Percentiles rank a stretch among this genome's conserved stretches.
Conservation (phyloP, 2,888 invertebrate species). For the Mylabris sibirica region DNA sequence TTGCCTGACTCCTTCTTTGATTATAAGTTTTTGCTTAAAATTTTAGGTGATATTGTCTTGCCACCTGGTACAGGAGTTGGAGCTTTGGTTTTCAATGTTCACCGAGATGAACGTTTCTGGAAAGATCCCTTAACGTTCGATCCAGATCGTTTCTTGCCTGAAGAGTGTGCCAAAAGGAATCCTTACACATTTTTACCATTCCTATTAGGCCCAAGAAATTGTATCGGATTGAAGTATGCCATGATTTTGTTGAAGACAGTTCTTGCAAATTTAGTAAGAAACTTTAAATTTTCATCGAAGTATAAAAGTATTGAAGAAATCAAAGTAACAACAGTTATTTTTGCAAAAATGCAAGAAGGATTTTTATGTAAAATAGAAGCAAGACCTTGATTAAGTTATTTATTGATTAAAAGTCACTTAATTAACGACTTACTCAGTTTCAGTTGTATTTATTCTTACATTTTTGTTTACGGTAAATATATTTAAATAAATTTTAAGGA, state of each 20-base stretch:
- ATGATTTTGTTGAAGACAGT: conserved; percentile 35
- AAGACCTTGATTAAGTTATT: too few species aligned
- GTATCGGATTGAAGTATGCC: conserved; percentile 55
- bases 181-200: conserved; percentile 63
- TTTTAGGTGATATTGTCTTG: conserved; percentile 60
- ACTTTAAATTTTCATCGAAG: background rate
- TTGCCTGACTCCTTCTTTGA: background rate
- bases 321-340: background rate
- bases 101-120: conserved; percentile 64
- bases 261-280: conserved; percentile 6
- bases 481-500: too few species aligned
- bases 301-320: conserved; percentile 18
- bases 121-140: conserved; percentile 65
- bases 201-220: conserved; percentile 61
- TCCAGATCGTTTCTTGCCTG: conserved; percentile 67
- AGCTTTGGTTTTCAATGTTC: conserved; percentile 60
- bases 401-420: too few species aligned
- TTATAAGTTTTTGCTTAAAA: background rate
- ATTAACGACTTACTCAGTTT: too few species aligned
- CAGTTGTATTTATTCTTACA: too few species aligned
- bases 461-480: too few species aligned
- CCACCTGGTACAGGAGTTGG: conserved; percentile 63
- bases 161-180: conserved; percentile 58
- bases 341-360: background rate
- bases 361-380: background rate